phyloP scores from a whole-genome alignment of 2,113 vertebrate genomes.

The Diadophis punctatus region DNA sequence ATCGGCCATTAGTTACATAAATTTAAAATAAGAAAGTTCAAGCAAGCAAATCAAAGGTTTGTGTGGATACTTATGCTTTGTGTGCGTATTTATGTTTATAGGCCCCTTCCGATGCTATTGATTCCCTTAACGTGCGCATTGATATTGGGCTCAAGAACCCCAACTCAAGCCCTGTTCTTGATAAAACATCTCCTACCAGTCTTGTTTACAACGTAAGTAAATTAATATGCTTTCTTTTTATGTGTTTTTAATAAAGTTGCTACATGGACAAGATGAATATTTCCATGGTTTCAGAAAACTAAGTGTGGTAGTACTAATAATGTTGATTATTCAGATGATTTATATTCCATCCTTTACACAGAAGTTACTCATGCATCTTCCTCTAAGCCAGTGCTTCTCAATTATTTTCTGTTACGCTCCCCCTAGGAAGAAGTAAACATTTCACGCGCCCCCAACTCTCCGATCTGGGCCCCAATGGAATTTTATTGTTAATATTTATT shows the following conservation, averaged over 20 bases:
- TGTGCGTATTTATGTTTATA: slow-evolving; percentile 48
- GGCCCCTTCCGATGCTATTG: slow-evolving; percentile 83
- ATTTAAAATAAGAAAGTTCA: neutral
- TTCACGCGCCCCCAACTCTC: too few species aligned
- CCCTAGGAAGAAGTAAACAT: too few species aligned
- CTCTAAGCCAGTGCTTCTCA: too few species aligned
- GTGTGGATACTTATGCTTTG: neutral
- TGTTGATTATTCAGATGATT: neutral
- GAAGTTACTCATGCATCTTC: neutral
- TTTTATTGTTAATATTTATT: too few species aligned
- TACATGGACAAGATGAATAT: too few species aligned
- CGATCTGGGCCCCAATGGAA: too few species aligned
- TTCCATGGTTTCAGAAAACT: neutral
- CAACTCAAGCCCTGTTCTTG: slow-evolving; percentile 78
- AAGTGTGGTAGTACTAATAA: neutral
- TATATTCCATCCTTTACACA: neutral
- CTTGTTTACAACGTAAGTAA: slow-evolving; percentile 84
- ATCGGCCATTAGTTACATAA: neutral
- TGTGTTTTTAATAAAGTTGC: neutral
- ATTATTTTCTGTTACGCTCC: too few species aligned
- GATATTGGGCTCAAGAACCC: slow-evolving; percentile 74
- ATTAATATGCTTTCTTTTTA: neutral
- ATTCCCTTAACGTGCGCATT: slow-evolving; percentile 78
- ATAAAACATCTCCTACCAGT: slow-evolving; percentile 71
- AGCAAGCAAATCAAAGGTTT: neutral